Evolutionary conservation across 2,888 invertebrate species (phyloP), one percentile per base, ranked within the genome.

Genomic region (Labia minor): DNA sequence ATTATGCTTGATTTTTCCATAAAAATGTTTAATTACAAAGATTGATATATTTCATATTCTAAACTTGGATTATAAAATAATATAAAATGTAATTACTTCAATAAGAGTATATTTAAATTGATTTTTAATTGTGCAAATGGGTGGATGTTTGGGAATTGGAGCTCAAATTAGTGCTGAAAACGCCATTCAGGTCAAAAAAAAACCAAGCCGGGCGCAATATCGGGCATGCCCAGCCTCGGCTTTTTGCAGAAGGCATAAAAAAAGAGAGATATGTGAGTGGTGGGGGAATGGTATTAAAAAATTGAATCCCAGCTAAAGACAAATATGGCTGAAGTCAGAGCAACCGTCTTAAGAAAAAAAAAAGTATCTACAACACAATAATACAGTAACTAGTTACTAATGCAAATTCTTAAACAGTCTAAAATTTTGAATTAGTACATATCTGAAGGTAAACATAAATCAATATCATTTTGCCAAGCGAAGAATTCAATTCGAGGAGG

Each of bases 401-500:
- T 49, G 49, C 49, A 49, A 49, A 49, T 4, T 10, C 4, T 49
- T 49, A 11, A 49, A 10, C n/a, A 49, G 49, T n/a, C 49, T 49
- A 49, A 49, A 11, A 49, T 49, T 49, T 49, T n/a, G 8, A n/a
- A 49, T 49, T 49, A 49, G n/a, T 49, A 49, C 16, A 49, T n/a
- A 49, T 49, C 2, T 49, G 16, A 14, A n/a, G 49, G 49, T 4
- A n/a, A 49, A 49, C 49, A 49, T 49, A 49, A 49, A 49, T 49
- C 49, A 49, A 49, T 49, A 49, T 49, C n/a, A 49, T n/a, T n/a
- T 49, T 49, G 49, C 49, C 49, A 49, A 49, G 49, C 49, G 14
- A 3, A 33, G 6, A 33, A 6, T 33, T 49, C 16, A 14, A 33
- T 26, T 26, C 26, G 26, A 8, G 26, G 26, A 8, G 3, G 26